Evolutionary conservation across 2,888 invertebrate species (phyloP).

Genomic region (Drosophila koepferae): DNA sequence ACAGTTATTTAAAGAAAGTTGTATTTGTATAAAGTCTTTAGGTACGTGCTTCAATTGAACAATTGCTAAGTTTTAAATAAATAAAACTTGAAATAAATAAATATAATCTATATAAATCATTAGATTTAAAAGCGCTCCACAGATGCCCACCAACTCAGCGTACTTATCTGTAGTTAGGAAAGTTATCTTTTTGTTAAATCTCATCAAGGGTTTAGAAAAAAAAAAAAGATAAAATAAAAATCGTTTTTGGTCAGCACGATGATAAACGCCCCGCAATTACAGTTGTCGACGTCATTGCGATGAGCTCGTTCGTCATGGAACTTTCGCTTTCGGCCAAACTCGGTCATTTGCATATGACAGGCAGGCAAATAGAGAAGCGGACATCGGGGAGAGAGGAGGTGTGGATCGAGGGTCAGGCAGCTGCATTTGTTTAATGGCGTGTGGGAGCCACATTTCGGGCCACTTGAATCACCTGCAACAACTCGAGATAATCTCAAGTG

Average conservation of each 20-base stretch:
- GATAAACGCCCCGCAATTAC: conserved; percentile 53
- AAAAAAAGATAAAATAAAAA: conserved; percentile 14
- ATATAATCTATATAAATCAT: neutral
- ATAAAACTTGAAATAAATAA: neutral
- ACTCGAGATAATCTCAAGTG: conserved; percentile 41
- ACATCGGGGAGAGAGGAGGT: too few species aligned
- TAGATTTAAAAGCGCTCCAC: neutral
- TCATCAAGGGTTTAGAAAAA: conserved; percentile 18
- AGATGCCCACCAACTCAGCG: neutral
- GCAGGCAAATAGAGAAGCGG: conserved; percentile 5
- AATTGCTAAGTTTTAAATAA: neutral
- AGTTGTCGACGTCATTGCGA: conserved; percentile 54
- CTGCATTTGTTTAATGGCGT: conserved; percentile 46
- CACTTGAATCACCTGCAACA: conserved; percentile 51
- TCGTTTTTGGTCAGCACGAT: conserved; percentile 33
- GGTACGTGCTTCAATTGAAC: neutral
- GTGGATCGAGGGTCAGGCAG: conserved; percentile 7
- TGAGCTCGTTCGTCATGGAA: conserved; percentile 58
- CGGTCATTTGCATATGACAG: conserved; percentile 69
- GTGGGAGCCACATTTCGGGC: conserved; percentile 57
- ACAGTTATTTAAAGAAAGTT: too few species aligned
- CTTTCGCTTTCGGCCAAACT: conserved; percentile 71
- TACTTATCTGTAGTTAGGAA: conserved; percentile 21
- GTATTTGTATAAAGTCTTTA: neutral
- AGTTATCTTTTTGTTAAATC: conserved; percentile 33